phyloP scores from a whole-genome alignment of 1,140 invertebrate genomes.

The Lordiphosa clarofinis region DNA sequence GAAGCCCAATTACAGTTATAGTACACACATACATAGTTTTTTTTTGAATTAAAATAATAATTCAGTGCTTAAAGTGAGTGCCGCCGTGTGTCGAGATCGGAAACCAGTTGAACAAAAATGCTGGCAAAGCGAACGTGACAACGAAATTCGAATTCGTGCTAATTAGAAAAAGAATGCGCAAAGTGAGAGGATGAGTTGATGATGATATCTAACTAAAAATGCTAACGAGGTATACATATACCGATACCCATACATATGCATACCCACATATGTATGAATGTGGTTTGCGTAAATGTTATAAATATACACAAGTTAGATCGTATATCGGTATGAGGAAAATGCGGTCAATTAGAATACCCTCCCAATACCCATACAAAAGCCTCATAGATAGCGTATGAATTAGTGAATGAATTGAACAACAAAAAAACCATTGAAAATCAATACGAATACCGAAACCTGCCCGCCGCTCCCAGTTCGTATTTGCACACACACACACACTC shows the following conservation, averaged over 20 bases:
- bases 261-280: constrained; percentile 4
- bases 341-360: constrained; percentile 63
- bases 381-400: constrained; percentile 50
- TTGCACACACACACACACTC: constrained; percentile 29
- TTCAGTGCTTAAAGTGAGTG: constrained; percentile 1
- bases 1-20: constrained; percentile 51
- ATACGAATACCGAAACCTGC: constrained; percentile 59
- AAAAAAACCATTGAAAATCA: constrained; percentile 68
- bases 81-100: background rate
- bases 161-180: constrained; percentile 66
- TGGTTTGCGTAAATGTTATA: constrained; percentile 33
- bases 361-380: constrained; percentile 9
- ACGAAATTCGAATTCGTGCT: constrained; percentile 62
- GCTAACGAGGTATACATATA: constrained; percentile 34
- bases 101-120: constrained; percentile 36
- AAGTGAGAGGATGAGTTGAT: constrained; percentile 39
- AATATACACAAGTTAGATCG: constrained; percentile 21
- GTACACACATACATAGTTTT: constrained; percentile 25
- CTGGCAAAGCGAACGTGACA: constrained; percentile 42
- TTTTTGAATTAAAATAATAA: constrained; percentile 49
- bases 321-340: constrained; percentile 36
- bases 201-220: constrained; percentile 40
- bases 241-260: constrained; percentile 11
- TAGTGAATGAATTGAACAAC: constrained; percentile 72
- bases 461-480: constrained; percentile 66